Evolutionary conservation across 2,888 invertebrate species (phyloP).

Genomic region (Netelia fuscicornis): DNA sequence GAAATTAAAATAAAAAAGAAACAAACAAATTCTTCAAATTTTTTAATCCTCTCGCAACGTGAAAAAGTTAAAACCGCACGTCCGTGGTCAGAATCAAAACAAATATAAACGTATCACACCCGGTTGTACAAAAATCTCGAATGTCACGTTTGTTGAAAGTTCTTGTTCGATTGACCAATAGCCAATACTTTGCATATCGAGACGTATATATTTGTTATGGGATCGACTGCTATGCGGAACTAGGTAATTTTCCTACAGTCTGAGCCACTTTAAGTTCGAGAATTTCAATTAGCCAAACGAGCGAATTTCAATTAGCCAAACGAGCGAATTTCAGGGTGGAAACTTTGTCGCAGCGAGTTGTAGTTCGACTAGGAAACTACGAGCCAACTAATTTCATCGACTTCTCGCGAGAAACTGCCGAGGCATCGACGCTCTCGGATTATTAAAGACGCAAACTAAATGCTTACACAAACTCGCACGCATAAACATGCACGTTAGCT

Average conservation of each 20-base stretch:
- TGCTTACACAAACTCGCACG: neutral
- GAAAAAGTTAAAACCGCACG: neutral
- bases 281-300: constrained; percentile 22
- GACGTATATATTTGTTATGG: constrained; percentile 2
- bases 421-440: constrained; percentile 9
- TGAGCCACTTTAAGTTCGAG: neutral
- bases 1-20: too few species aligned
- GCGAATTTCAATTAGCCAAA: constrained; percentile 37
- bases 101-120: neutral
- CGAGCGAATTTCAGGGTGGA: constrained; percentile 31
- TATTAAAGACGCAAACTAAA: constrained; percentile 6
- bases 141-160: constrained; percentile 44
- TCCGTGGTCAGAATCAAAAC: constrained; percentile 22
- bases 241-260: neutral
- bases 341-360: constrained; percentile 23
- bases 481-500: constrained; percentile 1
- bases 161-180: constrained; percentile 3
- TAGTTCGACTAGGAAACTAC: constrained; percentile 59
- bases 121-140: neutral
- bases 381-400: constrained; percentile 68
- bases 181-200: neutral
- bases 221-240: neutral
- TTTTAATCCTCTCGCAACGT: neutral
- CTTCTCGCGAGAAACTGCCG: constrained; percentile 69
- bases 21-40: neutral